A percentile compares a stretch with the other conserved stretches of the same genome.
Evolutionary conservation across 2,888 invertebrate genomes (phyloP).

Genomic region (Gari tellinella): DNA sequence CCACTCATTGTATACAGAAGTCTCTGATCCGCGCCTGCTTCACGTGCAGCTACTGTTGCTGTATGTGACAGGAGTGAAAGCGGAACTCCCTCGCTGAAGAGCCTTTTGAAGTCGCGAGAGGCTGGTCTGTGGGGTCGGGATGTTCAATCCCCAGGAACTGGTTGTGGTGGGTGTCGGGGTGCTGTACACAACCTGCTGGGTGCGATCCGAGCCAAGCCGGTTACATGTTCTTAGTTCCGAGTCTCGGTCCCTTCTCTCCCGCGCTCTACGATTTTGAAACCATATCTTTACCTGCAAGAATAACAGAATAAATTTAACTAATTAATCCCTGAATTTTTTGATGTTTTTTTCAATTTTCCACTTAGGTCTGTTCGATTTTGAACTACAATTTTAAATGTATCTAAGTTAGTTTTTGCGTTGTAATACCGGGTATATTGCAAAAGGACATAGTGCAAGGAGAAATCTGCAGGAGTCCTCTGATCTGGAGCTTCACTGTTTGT

Average conservation of each 20-base stretch:
- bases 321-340: too few relatives aligned
- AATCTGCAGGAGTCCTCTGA: too few relatives aligned
- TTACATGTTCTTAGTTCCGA: slow-evolving; percentile 46
- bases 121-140: neutral
- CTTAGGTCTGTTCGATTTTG: too few relatives aligned
- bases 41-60: neutral
- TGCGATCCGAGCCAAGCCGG: neutral
- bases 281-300: slow-evolving; percentile 83
- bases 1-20: too few relatives aligned
- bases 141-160: slow-evolving; percentile 10
- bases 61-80: slow-evolving; percentile 1
- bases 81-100: neutral
- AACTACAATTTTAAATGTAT: too few relatives aligned
- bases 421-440: too few relatives aligned
- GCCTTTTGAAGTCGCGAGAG: neutral
- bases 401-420: too few relatives aligned
- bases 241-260: slow-evolving; percentile 81
- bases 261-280: slow-evolving; percentile 83
- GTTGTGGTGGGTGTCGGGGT: neutral
- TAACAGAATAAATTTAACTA: too few relatives aligned
- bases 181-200: neutral
- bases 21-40: too few relatives aligned
- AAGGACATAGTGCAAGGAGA: too few relatives aligned
- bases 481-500: too few relatives aligned
- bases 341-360: too few relatives aligned